Evolutionary conservation across 2,797 vertebrate species (phyloP).

Genomic region (Sebastiscus albofasciatus): DNA sequence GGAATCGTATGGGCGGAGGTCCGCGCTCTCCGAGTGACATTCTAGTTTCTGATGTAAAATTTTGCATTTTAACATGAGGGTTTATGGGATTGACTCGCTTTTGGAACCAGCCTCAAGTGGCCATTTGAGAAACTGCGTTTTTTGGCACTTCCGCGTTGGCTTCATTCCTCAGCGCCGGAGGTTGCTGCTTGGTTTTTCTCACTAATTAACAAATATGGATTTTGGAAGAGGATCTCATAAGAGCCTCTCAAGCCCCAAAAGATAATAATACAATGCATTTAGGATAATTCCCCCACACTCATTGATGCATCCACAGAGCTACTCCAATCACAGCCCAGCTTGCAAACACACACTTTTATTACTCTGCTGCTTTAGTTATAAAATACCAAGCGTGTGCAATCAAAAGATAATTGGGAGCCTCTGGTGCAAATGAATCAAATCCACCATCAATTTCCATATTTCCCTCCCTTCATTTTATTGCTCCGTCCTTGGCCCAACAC

Average conservation of each 20-base stretch:
- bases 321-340: background rate
- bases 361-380: background rate
- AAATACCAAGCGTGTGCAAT: constrained; percentile 11
- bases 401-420: constrained; percentile 33
- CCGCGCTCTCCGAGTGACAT: too few species aligned
- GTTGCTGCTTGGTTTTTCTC: background rate
- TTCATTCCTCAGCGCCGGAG: background rate
- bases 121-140: too few species aligned
- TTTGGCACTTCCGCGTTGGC: too few species aligned
- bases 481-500: background rate
- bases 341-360: background rate
- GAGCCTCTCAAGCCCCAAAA: background rate
- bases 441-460: constrained; percentile 14
- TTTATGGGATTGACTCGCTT: too few species aligned
- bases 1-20: too few species aligned
- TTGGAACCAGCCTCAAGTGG: too few species aligned
- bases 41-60: too few species aligned
- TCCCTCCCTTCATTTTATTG: background rate
- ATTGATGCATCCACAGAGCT: background rate
- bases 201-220: background rate
- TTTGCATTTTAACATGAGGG: too few species aligned
- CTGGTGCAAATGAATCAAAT: constrained; percentile 20
- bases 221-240: background rate
- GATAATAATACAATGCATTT: background rate
- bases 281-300: background rate